Evolutionary conservation across 2,797 vertebrate genomes (phyloP), one percentile per base, ranked within the genome.

Genomic region (Esox masquinongy): DNA sequence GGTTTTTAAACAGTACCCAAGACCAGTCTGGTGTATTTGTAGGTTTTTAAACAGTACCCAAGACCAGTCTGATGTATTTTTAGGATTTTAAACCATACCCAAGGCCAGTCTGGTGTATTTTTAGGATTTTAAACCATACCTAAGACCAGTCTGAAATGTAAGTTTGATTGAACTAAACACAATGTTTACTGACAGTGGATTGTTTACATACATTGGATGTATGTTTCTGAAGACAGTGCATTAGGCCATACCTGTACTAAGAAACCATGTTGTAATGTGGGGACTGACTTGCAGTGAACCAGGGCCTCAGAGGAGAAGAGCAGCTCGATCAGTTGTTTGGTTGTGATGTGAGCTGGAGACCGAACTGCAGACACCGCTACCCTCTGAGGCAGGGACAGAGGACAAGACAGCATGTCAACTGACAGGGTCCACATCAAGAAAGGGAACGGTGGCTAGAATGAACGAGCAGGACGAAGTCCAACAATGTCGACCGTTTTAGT

Each of bases 191-290:
- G 51, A 56, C 19, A n/a, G 51, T 56, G 19, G n/a, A 50, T 50
- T 1, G 2, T 39, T 5, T 39, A 31, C 29, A 31, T 31, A 31
- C 9, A 51, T 51, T 19, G 17, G 15, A 64, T 64, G 0, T 29
- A 64, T 64, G n/a, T 63, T 11, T 24, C 4, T n/a, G 14, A 64
- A 11, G 24, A 19, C 5, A 64, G 19, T 12, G 7, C 24, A 64
- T 26, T 4, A 29, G 2, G 12, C 7, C 73, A 79, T 91, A 98
- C 98, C 96, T 99, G 97, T 3, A 97, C 96, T 0, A 99, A 92
- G 91, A 99, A 97, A 74, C 97, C 97, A 0, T 98, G 97, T 80
- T 99, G 96, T 89, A 97, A 90, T 0, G 95, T 95, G 0, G 97
- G 97, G 64, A 95, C 86, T 69, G 93, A 95, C 90, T 98, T 99